Base-by-base conservation (phyloP, 2,113 vertebrate species). In the Rhinichthys klamathensis region DNA sequence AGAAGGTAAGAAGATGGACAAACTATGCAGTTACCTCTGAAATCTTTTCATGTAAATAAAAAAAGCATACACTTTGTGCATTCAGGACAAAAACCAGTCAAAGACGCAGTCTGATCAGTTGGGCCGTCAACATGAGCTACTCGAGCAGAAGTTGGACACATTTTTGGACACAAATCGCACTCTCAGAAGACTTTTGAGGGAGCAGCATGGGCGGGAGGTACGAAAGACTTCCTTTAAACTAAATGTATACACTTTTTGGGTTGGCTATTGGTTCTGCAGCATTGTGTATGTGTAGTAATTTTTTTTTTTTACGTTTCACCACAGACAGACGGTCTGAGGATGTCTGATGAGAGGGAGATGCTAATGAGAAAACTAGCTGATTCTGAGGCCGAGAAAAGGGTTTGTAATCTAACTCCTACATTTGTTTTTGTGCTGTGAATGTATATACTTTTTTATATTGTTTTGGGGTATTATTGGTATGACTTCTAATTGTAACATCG, bases 91-190 rank as follows among this genome's bases (percentile, higher is more conserved):
- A 70, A 93, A 93, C 35, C 90, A 96, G 86, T 95, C 95, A 0
- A 95, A 92, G 86, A 87, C 93, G 6, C 95, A 98, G 13, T 85
- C 95, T 25, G 93, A 93, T 38, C 92, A 93, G 0, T 80, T 99
- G 27, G 90, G 91, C 2, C 93, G 95, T 49, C 96, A 98, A 80
- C 97, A 96, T 86, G 95, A 96, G 58, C 86, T 96, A 83, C 89
- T 99, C 84, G 84, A 97, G 0, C 96, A 99, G 92, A 99, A 97
- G 86, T 85, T 99, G 30, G 93, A 93, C 80, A 96, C 96, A 11
- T 99, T 97, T 61, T 96, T 97, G 86, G 93, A 92, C 89, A 97
- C 97, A 8, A 98, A 98, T 86, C 93, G 93, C 70, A 92, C 94
- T 0, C 96, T 99, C 0, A 92, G 96, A 76, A 94, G 95, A 9